These are phyloP conservation scores for Cerceris rybyensis DNA, from an alignment of 2,888 invertebrate species.

Conservation along the genomic window DNA sequence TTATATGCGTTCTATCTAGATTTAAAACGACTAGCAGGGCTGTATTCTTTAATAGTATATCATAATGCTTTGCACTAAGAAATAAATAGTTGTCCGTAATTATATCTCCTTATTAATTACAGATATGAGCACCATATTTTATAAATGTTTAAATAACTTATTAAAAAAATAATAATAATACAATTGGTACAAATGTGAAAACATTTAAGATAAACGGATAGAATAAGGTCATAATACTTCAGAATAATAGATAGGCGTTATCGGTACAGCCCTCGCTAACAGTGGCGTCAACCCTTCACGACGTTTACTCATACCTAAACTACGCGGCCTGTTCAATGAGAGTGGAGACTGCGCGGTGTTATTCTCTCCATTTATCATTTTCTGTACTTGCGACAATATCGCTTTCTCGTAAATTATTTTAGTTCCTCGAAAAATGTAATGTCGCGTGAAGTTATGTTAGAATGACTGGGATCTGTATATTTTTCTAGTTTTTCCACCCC, in stretches of 20 bases:
- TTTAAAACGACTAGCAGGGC: background rate
- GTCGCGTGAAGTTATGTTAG: constrained; percentile 3
- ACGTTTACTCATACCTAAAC: constrained; percentile 26
- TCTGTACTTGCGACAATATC: constrained; percentile 18
- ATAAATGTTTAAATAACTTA: too few species aligned
- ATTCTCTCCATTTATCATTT: constrained; percentile 20
- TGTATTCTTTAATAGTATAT: background rate
- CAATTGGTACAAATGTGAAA: too few species aligned
- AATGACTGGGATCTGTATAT: constrained; percentile 13
- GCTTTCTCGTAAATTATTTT: constrained; percentile 9
- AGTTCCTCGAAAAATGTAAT: background rate
- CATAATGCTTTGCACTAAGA: too few species aligned
- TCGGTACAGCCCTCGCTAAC: constrained; percentile 9
- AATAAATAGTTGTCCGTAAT: too few species aligned
- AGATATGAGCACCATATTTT: too few species aligned
- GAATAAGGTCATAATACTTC: background rate
- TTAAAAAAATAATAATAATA: too few species aligned
- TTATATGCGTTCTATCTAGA: constrained; percentile 11
- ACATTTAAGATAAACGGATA: too few species aligned
- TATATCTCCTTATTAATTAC: too few species aligned
- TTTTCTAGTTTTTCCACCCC: background rate
- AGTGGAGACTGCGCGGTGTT: constrained; percentile 72
- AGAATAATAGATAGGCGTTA: background rate
- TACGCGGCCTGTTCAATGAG: constrained; percentile 65
- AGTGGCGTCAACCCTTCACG: constrained; percentile 40